Evolutionary conservation across 2,797 vertebrate species (phyloP).

Genomic region (Poeciliopsis gracilis): DNA sequence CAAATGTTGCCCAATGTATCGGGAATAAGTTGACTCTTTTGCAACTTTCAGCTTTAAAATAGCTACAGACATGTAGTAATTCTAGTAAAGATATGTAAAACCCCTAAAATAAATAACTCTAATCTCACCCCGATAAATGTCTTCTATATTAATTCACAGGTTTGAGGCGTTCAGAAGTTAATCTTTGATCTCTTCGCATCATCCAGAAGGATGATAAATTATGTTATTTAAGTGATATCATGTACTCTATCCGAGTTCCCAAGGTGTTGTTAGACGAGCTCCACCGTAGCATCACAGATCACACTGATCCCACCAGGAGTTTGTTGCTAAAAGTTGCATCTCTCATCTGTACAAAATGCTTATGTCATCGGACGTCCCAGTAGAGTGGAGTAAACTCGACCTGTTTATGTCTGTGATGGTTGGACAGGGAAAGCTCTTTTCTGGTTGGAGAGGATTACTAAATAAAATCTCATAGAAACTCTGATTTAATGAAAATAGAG

Average conservation of each 20-base stretch:
- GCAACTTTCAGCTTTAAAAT: not conserved
- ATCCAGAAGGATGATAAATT: not conserved
- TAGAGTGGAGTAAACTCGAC: not conserved
- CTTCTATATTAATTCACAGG: not conserved
- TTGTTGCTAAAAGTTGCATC: not conserved
- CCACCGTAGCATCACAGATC: not conserved
- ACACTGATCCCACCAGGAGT: not conserved
- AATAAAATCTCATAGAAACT: not conserved
- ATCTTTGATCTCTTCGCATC: not conserved
- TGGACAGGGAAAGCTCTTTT: not conserved
- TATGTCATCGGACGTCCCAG: not conserved
- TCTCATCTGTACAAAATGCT: not conserved
- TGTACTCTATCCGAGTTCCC: not conserved
- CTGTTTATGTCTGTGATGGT: not conserved
- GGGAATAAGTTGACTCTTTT: not conserved
- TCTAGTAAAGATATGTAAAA: not conserved
- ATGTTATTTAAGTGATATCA: not conserved
- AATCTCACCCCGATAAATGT: not conserved
- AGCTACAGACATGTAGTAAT: not conserved
- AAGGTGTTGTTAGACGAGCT: not conserved
- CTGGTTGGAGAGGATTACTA: not conserved
- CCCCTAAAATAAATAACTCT: not conserved
- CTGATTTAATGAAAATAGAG: not conserved
- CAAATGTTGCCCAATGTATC: slow-evolving; percentile 2
- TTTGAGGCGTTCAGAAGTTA: not conserved